These are phyloP conservation scores for Acromyrmex heyeri DNA, from an alignment of 1,140 invertebrate species.

Conservation along the genomic window DNA sequence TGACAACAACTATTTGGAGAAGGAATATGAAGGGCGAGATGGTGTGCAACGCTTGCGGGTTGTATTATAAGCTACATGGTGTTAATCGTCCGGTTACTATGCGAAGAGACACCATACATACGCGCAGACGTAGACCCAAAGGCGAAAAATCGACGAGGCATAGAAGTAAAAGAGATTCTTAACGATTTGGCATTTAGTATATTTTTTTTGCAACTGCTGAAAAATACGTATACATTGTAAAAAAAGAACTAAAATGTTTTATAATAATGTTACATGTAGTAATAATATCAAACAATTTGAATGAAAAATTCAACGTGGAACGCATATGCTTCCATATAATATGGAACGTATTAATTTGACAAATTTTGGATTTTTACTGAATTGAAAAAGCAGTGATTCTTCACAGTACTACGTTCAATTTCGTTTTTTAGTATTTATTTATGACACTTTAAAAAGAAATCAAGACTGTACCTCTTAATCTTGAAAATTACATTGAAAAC, in stretches of 20 bases:
- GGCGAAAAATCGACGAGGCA: slow-evolving; percentile 87
- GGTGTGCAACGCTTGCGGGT: slow-evolving; percentile 97
- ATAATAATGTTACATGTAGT: too few species aligned
- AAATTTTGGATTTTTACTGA: not conserved
- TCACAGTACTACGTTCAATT: not conserved
- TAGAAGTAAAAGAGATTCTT: slow-evolving; percentile 79
- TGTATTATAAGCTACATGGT: slow-evolving; percentile 97
- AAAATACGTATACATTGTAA: not conserved
- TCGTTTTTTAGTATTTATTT: not conserved
- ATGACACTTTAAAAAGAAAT: not conserved
- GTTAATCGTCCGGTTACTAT: slow-evolving; percentile 97
- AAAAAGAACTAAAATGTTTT: not conserved
- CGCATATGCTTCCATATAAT: too few species aligned
- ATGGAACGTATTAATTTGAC: not conserved
- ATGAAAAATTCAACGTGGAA: too few species aligned
- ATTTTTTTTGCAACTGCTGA: not conserved
- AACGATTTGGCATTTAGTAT: not conserved
- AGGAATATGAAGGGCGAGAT: slow-evolving; percentile 96
- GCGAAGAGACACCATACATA: slow-evolving; percentile 98
- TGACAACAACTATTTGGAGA: slow-evolving; percentile 97
- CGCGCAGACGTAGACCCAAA: slow-evolving; percentile 95
- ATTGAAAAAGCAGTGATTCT: not conserved
- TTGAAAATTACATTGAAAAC: not conserved
- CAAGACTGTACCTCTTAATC: not conserved
- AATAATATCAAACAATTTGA: too few species aligned